A percentile compares a stretch with the other conserved stretches of the same genome.
Conservation (phyloP, 2,888 invertebrate genomes). For the Nymphalis c-album region DNA sequence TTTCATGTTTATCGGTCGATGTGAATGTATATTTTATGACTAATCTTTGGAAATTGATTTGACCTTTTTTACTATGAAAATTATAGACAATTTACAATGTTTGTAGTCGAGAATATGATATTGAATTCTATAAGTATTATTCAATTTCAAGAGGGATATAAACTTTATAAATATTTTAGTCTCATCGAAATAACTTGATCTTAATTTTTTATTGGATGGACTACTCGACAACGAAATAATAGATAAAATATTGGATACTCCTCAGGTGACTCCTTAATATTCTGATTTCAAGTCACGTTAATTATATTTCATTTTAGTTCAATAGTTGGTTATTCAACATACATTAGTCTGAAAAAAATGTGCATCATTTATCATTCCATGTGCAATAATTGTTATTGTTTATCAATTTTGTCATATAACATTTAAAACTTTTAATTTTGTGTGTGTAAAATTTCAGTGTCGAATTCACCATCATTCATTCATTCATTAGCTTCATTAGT, state of each 20-base stretch:
- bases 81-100: neutral
- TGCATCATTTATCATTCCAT: too few species aligned
- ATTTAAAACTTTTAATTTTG: too few species aligned
- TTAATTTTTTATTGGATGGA: neutral
- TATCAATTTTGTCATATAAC: too few species aligned
- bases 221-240: neutral
- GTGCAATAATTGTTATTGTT: too few species aligned
- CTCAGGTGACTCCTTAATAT: neutral
- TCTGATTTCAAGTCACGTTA: neutral
- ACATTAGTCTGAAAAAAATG: too few species aligned
- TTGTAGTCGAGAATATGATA: neutral
- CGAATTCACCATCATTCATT: neutral
- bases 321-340: neutral
- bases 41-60: constrained; percentile 17
- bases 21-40: constrained; percentile 16
- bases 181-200: neutral
- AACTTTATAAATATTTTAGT: neutral
- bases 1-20: neutral
- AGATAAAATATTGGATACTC: neutral
- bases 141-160: neutral
- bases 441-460: too few species aligned
- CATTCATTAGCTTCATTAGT: neutral
- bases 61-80: constrained; percentile 17
- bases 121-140: neutral
- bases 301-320: neutral